A percentile compares a stretch with the other conserved stretches of the same genome.
These are phyloP conservation scores for Amphilophus citrinellus DNA, from an alignment of 2,113 vertebrate genomes.

Conservation along the genomic window DNA sequence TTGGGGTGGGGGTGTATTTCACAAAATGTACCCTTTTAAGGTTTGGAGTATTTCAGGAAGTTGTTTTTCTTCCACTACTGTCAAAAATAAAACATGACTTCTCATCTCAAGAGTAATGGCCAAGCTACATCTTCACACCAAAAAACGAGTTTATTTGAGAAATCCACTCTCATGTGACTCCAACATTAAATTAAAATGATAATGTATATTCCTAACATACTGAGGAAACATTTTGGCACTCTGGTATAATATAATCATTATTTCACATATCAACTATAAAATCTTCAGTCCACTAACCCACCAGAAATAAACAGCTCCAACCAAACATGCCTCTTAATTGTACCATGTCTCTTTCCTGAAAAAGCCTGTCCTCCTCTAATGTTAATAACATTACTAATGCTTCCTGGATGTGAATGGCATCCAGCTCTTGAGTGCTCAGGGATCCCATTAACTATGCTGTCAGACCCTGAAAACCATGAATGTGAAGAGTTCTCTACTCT, in stretches of 20 bases:
- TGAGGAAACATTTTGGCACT: background rate
- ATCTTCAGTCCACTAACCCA: background rate
- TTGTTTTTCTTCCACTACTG: background rate
- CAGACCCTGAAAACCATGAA: conserved; percentile 10
- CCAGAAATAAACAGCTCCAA: background rate
- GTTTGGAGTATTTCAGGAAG: background rate
- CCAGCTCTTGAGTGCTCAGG: conserved; percentile 29
- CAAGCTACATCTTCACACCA: background rate
- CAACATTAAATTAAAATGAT: background rate
- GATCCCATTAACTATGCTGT: conserved; percentile 41
- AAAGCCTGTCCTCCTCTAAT: background rate
- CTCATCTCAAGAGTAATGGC: background rate
- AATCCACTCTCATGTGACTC: background rate
- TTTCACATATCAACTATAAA: background rate
- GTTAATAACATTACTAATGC: conserved; percentile 1
- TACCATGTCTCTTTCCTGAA: background rate
- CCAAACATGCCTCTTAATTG: background rate
- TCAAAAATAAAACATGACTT: background rate
- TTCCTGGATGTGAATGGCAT: conserved; percentile 14
- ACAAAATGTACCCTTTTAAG: background rate
- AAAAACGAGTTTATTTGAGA: background rate
- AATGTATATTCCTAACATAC: background rate
- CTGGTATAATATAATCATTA: background rate
- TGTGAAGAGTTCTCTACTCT: conserved; percentile 10
- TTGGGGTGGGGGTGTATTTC: background rate